Evolutionary conservation across 2,797 vertebrate genomes (phyloP).

Genomic region (Stomatorhinus walkeri): DNA sequence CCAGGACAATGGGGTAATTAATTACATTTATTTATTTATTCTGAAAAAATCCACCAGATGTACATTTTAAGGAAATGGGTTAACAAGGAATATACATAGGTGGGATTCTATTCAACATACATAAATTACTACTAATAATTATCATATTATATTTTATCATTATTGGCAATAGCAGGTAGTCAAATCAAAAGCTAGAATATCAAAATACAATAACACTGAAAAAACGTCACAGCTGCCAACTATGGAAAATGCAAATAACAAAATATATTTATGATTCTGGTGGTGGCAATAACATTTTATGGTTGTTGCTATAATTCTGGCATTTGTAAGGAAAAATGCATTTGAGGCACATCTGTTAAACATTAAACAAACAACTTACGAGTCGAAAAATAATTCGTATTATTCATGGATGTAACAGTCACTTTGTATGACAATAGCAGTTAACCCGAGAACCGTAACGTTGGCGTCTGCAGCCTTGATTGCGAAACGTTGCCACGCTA

Average conservation of each 20-base stretch:
- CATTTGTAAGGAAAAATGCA: not conserved
- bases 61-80: not conserved
- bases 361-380: not conserved
- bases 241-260: not conserved
- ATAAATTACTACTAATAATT: not conserved
- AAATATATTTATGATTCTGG: not conserved
- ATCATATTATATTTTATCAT: not conserved
- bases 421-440: not conserved
- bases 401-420: not conserved
- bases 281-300: not conserved
- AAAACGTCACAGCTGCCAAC: not conserved
- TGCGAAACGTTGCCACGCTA: slow-evolving; percentile 49
- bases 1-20: not conserved
- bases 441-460: not conserved
- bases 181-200: not conserved
- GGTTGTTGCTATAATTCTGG: not conserved
- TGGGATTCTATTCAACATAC: not conserved
- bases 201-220: not conserved
- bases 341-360: not conserved
- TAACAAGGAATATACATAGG: not conserved
- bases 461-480: not conserved
- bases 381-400: slow-evolving; percentile 1
- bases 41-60: not conserved
- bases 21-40: not conserved
- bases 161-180: not conserved